Conservation (phyloP, 2,888 invertebrate species). For the Ganaspis brasiliensis region DNA sequence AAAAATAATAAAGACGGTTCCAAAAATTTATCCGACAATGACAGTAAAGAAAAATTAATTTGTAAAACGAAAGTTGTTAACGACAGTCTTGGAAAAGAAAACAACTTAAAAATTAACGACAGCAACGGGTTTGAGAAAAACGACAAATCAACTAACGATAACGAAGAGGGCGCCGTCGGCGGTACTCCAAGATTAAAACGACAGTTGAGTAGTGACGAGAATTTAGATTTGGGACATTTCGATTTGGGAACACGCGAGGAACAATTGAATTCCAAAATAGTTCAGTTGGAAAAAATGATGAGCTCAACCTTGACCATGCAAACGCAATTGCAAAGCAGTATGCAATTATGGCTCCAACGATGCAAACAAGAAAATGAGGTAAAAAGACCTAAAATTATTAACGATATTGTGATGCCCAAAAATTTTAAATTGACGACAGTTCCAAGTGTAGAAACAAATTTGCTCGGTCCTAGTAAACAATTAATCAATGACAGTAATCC, state of each 20-base stretch:
- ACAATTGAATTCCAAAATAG: background rate
- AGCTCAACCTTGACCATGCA: background rate
- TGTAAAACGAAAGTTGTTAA: no score
- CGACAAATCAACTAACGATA: no score
- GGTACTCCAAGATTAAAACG: no score
- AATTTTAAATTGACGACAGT: background rate
- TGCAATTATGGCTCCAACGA: background rate
- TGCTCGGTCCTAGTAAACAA: no score
- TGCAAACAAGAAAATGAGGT: background rate
- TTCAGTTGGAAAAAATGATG: background rate
- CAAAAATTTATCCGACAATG: background rate
- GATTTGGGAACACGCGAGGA: background rate
- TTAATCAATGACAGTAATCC: no score
- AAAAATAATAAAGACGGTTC: background rate
- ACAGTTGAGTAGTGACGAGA: no score
- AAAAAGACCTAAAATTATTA: conserved; percentile 20
- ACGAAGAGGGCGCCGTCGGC: no score
- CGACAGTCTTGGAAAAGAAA: background rate
- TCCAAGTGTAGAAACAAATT: background rate
- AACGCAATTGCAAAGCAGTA: background rate
- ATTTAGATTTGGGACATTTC: no score
- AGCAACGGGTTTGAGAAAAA: background rate
- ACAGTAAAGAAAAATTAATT: no score
- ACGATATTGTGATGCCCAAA: background rate
- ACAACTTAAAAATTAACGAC: background rate